Conservation (phyloP, 1,140 invertebrate species). For the Bombus ignitus region DNA sequence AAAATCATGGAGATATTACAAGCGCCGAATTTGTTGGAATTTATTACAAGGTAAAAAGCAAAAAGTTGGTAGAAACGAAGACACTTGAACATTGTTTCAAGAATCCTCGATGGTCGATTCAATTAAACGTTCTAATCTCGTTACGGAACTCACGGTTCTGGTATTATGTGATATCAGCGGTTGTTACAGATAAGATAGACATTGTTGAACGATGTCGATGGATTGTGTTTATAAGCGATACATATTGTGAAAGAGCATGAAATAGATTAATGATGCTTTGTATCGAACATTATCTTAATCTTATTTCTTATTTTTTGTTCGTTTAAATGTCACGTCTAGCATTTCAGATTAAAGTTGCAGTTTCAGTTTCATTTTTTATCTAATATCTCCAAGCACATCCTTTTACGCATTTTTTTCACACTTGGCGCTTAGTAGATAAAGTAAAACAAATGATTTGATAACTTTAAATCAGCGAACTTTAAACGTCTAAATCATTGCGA, state of each 20-base stretch:
- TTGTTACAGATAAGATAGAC: conserved; percentile 16
- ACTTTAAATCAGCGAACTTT: too few species aligned
- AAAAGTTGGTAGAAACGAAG: not conserved
- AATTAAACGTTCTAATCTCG: conserved; percentile 1
- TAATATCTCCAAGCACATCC: not conserved
- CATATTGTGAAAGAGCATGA: not conserved
- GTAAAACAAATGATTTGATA: not conserved
- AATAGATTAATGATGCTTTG: not conserved
- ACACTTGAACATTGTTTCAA: not conserved
- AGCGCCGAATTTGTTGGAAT: not conserved
- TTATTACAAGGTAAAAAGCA: not conserved
- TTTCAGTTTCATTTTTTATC: not conserved
- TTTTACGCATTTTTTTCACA: not conserved
- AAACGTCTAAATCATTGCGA: too few species aligned
- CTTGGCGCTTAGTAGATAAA: not conserved
- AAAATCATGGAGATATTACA: not conserved
- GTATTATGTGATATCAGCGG: not conserved
- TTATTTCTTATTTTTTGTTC: not conserved
- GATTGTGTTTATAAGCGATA: not conserved
- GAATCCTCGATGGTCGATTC: not conserved
- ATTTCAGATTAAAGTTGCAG: not conserved
- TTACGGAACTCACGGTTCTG: not conserved
- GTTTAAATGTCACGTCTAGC: not conserved
- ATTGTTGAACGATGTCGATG: conserved; percentile 5
- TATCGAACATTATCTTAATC: not conserved